Conservation (phyloP, 2,113 vertebrate genomes). For the Engraulis encrasicolus region DNA sequence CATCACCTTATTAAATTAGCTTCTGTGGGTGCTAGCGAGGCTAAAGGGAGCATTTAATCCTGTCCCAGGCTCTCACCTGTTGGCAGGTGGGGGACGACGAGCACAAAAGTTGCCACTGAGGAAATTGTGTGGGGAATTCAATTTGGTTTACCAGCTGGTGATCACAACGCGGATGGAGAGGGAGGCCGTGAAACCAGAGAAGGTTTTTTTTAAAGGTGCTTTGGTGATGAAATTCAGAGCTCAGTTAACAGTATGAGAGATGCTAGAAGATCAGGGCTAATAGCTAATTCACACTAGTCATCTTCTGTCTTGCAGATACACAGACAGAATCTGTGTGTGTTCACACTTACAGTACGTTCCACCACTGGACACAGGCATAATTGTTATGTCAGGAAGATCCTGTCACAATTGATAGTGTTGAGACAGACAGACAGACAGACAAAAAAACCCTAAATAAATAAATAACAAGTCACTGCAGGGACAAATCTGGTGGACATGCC, state of each 20-base stretch:
- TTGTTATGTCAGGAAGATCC: constrained; percentile 10
- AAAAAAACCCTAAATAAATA: constrained; percentile 18
- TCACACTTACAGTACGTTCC: background rate
- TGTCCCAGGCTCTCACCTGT: constrained; percentile 55
- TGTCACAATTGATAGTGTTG: background rate
- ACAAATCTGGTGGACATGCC: constrained; percentile 53
- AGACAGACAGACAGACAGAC: background rate
- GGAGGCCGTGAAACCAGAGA: background rate
- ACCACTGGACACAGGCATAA: background rate
- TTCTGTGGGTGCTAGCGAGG: constrained; percentile 54
- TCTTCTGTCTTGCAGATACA: background rate
- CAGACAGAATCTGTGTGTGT: background rate
- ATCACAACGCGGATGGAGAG: background rate
- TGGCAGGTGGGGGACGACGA: constrained; percentile 57
- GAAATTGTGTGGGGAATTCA: constrained; percentile 46
- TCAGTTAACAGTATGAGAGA: background rate
- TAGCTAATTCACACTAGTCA: background rate
- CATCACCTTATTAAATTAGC: constrained; percentile 63
- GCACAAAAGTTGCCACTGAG: constrained; percentile 48
- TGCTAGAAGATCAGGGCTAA: background rate
- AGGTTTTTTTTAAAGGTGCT: background rate
- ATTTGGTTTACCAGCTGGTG: constrained; percentile 54
- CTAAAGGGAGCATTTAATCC: constrained; percentile 52
- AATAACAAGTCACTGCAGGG: constrained; percentile 11
- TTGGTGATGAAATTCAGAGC: background rate